These are phyloP conservation scores for Phrynosoma blainvillii DNA, from an alignment of 2,113 vertebrate genomes.

Conservation along the genomic window DNA sequence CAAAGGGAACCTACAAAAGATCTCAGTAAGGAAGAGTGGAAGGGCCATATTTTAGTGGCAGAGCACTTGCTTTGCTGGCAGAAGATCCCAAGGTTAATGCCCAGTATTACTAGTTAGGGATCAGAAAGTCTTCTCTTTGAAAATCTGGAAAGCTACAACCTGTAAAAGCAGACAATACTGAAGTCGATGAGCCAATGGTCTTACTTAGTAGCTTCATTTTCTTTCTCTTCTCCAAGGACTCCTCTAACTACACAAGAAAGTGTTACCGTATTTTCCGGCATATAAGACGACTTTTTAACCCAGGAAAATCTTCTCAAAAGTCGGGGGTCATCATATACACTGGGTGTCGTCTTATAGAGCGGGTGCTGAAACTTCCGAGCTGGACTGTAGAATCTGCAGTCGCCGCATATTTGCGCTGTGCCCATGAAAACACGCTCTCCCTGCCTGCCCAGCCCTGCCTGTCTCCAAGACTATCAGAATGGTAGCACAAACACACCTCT, in stretches of 20 bases:
- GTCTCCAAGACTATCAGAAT: no score
- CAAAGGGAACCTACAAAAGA: background rate
- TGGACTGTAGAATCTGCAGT: no score
- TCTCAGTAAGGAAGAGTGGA: background rate
- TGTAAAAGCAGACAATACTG: background rate
- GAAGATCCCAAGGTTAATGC: background rate
- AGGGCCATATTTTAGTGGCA: background rate
- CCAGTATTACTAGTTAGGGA: background rate
- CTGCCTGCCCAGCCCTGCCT: no score
- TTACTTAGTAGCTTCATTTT: background rate
- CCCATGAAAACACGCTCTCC: no score
- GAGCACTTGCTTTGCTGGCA: background rate
- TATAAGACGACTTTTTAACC: no score
- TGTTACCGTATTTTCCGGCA: no score
- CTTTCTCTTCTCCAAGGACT: background rate
- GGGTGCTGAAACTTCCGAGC: no score
- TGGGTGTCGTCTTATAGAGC: no score
- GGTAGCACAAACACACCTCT: no score
- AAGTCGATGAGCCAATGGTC: background rate
- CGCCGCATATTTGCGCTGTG: no score
- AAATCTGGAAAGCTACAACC: background rate
- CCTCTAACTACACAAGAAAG: background rate
- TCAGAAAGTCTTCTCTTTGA: background rate
- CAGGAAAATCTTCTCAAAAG: no score
- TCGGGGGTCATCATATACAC: no score